Conservation (phyloP, 2,113 vertebrate genomes). For the Microtus montanus region DNA sequence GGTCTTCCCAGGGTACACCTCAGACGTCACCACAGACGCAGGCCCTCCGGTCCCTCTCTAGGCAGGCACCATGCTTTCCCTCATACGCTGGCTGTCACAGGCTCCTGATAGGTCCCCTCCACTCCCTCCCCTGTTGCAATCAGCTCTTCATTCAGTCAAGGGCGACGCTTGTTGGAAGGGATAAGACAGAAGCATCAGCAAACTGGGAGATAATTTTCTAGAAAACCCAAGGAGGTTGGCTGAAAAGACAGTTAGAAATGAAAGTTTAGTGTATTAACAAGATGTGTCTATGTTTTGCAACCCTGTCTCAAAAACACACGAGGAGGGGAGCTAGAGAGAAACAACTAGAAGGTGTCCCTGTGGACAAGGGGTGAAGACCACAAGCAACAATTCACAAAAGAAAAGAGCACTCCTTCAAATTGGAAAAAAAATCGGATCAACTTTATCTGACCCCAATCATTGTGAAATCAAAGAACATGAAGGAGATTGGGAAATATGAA, state of each 20-base stretch:
- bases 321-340: neutral
- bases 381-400: neutral
- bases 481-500: neutral
- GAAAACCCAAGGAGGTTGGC: neutral
- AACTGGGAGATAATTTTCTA: neutral
- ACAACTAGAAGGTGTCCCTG: neutral
- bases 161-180: neutral
- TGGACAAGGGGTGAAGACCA: neutral
- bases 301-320: neutral
- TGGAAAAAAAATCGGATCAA: neutral
- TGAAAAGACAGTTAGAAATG: neutral
- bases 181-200: neutral
- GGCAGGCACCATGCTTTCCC: neutral
- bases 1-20: neutral
- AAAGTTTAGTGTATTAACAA: neutral
- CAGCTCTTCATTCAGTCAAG: neutral
- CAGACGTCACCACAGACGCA: neutral
- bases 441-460: neutral
- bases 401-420: neutral
- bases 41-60: neutral
- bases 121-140: neutral
- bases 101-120: neutral
- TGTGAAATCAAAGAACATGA: constrained; percentile 38
- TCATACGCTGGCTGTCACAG: fast-evolving
- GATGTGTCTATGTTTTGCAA: neutral